phyloP scores from a whole-genome alignment of 2,797 vertebrate genomes.

The Enteromius unitaeniatus region DNA sequence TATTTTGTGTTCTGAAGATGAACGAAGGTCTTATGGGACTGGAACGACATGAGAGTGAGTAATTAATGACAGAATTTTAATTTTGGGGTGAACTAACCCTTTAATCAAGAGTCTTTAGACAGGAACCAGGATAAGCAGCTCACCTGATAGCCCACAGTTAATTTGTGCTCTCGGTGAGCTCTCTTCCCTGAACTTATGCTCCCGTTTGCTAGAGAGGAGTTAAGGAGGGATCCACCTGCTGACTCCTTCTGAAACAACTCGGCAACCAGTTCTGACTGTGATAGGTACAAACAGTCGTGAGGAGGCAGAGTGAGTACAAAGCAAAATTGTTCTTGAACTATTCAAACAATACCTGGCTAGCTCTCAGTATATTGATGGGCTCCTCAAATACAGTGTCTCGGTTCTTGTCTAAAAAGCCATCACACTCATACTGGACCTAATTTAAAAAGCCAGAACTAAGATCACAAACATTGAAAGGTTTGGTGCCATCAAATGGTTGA shows the following conservation, averaged over 20 bases:
- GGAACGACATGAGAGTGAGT: too few species aligned
- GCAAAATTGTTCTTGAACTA: neutral
- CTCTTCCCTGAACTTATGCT: slow-evolving; percentile 72
- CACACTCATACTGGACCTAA: slow-evolving; percentile 82
- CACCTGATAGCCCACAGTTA: slow-evolving; percentile 83
- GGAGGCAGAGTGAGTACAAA: neutral
- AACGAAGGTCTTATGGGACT: too few species aligned
- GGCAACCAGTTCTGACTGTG: slow-evolving; percentile 80
- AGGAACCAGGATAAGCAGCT: neutral
- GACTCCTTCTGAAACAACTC: slow-evolving; percentile 81
- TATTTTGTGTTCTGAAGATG: too few species aligned
- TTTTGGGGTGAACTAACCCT: too few species aligned
- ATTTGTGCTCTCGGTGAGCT: slow-evolving; percentile 76
- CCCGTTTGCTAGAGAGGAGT: slow-evolving; percentile 66
- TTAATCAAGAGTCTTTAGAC: neutral
- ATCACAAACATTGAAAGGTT: neutral
- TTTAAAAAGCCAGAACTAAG: neutral
- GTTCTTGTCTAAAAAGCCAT: slow-evolving; percentile 81
- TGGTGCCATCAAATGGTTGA: neutral
- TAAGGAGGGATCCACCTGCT: slow-evolving; percentile 45
- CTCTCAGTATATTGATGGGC: slow-evolving; percentile 82
- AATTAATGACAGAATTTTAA: too few species aligned
- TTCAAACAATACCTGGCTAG: slow-evolving; percentile 77
- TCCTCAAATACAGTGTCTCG: slow-evolving; percentile 83
- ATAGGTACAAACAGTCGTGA: neutral